These are phyloP conservation scores for Cyclophora punctaria DNA, from an alignment of 2,888 invertebrate genomes.

Conservation along the genomic window DNA sequence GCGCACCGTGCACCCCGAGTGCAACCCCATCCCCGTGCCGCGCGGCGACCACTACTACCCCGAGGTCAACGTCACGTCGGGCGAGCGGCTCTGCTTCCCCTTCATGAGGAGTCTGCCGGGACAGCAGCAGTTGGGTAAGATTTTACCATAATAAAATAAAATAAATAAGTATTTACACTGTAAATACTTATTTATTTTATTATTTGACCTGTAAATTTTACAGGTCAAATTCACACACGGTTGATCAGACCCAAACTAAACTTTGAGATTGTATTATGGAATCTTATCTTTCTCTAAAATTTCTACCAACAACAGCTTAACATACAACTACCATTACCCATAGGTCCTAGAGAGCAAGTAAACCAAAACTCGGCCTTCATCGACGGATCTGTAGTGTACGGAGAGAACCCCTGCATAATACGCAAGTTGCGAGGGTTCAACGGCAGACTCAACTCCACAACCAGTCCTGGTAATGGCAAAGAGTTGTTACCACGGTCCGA, in stretches of 20 bases:
- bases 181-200: too few species aligned
- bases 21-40: slow-evolving; percentile 93
- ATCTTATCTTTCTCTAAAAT: too few species aligned
- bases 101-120: slow-evolving; percentile 96
- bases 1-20: slow-evolving; percentile 92
- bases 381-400: slow-evolving; percentile 91
- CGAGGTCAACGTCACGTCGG: slow-evolving; percentile 87
- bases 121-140: slow-evolving; percentile 84
- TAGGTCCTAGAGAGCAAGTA: slow-evolving; percentile 92
- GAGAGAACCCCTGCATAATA: slow-evolving; percentile 89
- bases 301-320: too few species aligned
- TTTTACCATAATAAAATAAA: neutral
- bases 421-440: slow-evolving; percentile 84
- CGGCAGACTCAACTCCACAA: slow-evolving; percentile 88
- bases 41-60: slow-evolving; percentile 93
- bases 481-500: slow-evolving; percentile 87
- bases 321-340: too few species aligned
- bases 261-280: too few species aligned
- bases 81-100: slow-evolving; percentile 91
- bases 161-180: neutral
- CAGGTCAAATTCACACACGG: too few species aligned
- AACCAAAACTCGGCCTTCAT: slow-evolving; percentile 95
- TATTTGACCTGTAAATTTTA: too few species aligned
- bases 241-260: too few species aligned
- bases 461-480: slow-evolving; percentile 82